These are phyloP conservation scores for Crenuchus spilurus DNA, from an alignment of 2,797 vertebrate species.

Conservation along the genomic window DNA sequence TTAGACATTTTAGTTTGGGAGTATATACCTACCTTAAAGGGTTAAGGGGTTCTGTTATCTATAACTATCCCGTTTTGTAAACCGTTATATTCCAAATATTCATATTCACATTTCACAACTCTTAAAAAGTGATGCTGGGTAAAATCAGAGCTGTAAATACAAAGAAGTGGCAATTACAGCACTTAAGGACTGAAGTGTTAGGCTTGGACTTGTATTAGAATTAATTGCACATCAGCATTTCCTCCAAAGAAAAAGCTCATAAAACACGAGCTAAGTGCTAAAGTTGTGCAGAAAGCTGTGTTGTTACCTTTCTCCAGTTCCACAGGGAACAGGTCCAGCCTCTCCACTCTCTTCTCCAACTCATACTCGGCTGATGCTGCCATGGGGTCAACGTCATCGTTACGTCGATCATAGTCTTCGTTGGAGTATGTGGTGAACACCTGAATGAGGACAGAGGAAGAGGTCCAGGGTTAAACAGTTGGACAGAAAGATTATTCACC, in stretches of 20 bases:
- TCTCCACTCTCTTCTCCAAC: conserved; percentile 95
- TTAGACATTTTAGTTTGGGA: no score
- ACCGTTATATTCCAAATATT: no score
- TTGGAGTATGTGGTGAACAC: conserved; percentile 97
- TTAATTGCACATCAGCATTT: neutral
- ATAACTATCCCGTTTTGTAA: no score
- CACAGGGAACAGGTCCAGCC: conserved; percentile 93
- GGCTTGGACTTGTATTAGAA: neutral
- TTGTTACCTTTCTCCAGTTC: conserved; percentile 92
- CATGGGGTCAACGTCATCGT: conserved; percentile 97
- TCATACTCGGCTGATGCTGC: conserved; percentile 96
- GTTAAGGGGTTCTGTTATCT: no score
- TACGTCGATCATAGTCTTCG: conserved; percentile 93
- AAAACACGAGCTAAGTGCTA: neutral
- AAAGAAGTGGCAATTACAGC: neutral
- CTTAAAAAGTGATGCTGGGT: neutral
- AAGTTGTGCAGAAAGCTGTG: neutral
- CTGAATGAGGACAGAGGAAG: conserved; percentile 64
- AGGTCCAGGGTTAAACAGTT: neutral
- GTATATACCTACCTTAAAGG: no score
- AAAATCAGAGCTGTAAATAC: neutral
- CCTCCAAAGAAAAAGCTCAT: neutral
- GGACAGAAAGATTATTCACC: neutral
- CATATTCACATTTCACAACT: no score
- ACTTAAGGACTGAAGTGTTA: neutral